Evolutionary conservation across 1,140 invertebrate species (phyloP).

Genomic region (Drosophila lacertosa): DNA sequence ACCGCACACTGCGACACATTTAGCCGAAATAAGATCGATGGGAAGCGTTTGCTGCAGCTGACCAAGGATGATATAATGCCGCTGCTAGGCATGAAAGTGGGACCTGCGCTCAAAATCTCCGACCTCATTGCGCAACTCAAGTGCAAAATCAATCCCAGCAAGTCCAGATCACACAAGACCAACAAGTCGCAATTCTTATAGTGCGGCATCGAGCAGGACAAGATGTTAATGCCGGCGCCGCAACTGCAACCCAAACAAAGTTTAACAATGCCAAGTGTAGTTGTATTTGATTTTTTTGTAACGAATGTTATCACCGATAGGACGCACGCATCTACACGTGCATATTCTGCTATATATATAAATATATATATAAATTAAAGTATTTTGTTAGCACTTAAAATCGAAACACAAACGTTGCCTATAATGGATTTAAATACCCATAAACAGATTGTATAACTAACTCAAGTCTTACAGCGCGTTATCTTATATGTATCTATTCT

Average conservation of each 20-base stretch:
- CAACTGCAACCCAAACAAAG: slow-evolving; percentile 3
- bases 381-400: slow-evolving; percentile 77
- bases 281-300: slow-evolving; percentile 34
- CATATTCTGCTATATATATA: slow-evolving; percentile 20
- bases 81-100: slow-evolving; percentile 95
- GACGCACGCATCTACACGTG: slow-evolving; percentile 48
- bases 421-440: slow-evolving; percentile 62
- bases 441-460: slow-evolving; percentile 72
- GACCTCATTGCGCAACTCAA: slow-evolving; percentile 95
- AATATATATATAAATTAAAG: slow-evolving; percentile 50
- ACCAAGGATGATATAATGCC: slow-evolving; percentile 96
- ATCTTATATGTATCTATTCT: slow-evolving; percentile 59
- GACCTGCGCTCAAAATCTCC: slow-evolving; percentile 96
- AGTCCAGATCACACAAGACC: slow-evolving; percentile 77
- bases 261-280: slow-evolving; percentile 30
- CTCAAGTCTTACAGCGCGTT: slow-evolving; percentile 75
- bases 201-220: slow-evolving; percentile 47
- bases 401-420: slow-evolving; percentile 77
- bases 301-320: slow-evolving; percentile 61
- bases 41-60: slow-evolving; percentile 90
- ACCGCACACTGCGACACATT: slow-evolving; percentile 94
- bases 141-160: slow-evolving; percentile 81
- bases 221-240: slow-evolving; percentile 1
- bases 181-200: slow-evolving; percentile 83
- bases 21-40: slow-evolving; percentile 89